Percentiles rank a stretch among this genome's conserved stretches.
These are phyloP conservation scores for Phyllotreta cruciferae DNA, from an alignment of 2,888 invertebrate species.

Conservation along the genomic window DNA sequence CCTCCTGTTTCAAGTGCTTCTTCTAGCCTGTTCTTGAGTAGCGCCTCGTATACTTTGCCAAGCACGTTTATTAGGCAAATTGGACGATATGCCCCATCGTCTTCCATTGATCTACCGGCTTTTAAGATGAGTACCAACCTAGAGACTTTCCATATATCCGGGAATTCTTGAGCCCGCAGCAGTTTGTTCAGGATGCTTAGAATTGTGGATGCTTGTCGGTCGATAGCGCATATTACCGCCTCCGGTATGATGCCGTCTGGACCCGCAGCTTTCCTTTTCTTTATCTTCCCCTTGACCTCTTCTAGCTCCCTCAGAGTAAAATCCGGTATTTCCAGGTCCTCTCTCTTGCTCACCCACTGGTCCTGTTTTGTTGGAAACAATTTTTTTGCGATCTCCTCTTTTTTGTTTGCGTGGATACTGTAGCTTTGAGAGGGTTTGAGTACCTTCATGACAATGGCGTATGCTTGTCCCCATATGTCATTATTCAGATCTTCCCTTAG, in stretches of 20 bases:
- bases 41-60: conserved; percentile 28
- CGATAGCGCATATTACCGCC: conserved; percentile 25
- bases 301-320: conserved; percentile 36
- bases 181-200: not conserved
- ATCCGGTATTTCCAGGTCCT: not conserved
- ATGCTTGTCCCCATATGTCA: conserved; percentile 4
- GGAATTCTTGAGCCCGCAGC: conserved; percentile 15
- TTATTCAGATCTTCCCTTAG: conserved; percentile 1
- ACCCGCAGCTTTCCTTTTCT: conserved; percentile 40
- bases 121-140: conserved; percentile 38
- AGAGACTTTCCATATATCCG: conserved; percentile 40
- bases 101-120: not conserved
- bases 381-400: not conserved
- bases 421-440: not conserved
- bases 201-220: too few relatives aligned
- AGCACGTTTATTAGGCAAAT: conserved; percentile 33
- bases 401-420: not conserved
- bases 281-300: conserved; percentile 26
- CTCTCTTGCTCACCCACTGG: not conserved
- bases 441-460: not conserved
- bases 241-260: conserved; percentile 41
- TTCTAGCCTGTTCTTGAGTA: conserved; percentile 4
- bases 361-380: not conserved
- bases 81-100: conserved; percentile 26
- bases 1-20: conserved; percentile 22